A percentile compares a stretch with the other conserved stretches of the same genome.
phyloP scores from a whole-genome alignment of 2,888 invertebrate species.

The Erannis defoliaria region DNA sequence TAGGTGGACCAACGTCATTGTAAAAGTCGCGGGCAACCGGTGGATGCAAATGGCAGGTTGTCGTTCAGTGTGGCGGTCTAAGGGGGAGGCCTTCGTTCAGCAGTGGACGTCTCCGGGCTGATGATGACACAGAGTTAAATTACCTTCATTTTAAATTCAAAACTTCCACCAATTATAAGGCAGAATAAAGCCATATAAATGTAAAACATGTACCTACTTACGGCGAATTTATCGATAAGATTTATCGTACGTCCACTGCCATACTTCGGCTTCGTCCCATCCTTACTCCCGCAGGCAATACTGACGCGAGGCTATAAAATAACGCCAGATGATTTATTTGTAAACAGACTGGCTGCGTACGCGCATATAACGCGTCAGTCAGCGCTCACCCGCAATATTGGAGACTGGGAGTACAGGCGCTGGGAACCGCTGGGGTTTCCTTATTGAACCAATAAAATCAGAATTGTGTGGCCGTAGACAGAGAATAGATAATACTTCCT shows the following conservation, averaged over 20 bases:
- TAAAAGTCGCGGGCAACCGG: too few relatives aligned
- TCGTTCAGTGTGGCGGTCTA: too few relatives aligned
- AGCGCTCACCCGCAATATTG: conserved; percentile 68
- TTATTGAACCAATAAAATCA: conserved; percentile 23
- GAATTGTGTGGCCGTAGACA: not conserved
- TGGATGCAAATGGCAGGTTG: too few relatives aligned
- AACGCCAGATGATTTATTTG: conserved; percentile 84
- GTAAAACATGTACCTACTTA: too few relatives aligned
- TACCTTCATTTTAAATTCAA: too few relatives aligned
- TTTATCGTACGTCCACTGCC: not conserved
- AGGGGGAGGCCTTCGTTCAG: too few relatives aligned
- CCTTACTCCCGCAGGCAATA: conserved; percentile 53
- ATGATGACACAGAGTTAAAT: too few relatives aligned
- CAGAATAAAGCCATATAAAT: too few relatives aligned
- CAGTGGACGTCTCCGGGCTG: too few relatives aligned
- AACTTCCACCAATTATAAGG: too few relatives aligned
- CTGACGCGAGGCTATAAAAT: conserved; percentile 71
- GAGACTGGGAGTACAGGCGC: conserved; percentile 51
- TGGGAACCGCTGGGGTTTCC: conserved; percentile 41
- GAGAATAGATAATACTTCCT: not conserved
- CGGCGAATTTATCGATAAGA: too few relatives aligned
- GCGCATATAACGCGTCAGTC: conserved; percentile 69
- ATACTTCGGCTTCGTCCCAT: conserved; percentile 29
- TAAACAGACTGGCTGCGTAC: conserved; percentile 74
- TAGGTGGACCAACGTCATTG: too few relatives aligned